A percentile compares a stretch with the other conserved stretches of the same genome.
phyloP scores from a whole-genome alignment of 2,113 vertebrate genomes.

The Isichthys henryi region DNA sequence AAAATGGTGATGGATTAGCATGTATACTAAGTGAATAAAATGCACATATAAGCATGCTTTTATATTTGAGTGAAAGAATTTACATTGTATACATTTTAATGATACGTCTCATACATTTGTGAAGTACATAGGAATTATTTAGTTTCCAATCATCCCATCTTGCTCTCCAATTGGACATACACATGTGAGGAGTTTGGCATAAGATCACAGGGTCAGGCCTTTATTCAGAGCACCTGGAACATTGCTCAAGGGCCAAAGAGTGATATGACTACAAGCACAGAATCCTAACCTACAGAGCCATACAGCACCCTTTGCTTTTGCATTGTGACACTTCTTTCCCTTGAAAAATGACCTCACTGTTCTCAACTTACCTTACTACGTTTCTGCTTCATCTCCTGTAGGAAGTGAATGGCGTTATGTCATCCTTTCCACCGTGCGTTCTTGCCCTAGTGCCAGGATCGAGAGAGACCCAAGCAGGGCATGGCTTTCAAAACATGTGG shows the following conservation, averaged over 20 bases:
- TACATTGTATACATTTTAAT: background rate
- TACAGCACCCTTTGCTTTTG: background rate
- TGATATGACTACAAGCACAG: background rate
- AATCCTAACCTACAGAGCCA: background rate
- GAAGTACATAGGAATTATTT: background rate
- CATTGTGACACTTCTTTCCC: background rate
- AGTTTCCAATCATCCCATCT: background rate
- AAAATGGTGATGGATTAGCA: background rate
- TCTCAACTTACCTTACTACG: background rate
- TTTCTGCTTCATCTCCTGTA: conserved; percentile 36
- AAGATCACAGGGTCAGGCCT: background rate
- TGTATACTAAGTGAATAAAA: background rate
- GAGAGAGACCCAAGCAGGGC: conserved; percentile 46
- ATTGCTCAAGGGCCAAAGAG: background rate
- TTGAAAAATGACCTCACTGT: background rate
- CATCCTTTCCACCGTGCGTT: conserved; percentile 76
- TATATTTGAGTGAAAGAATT: background rate
- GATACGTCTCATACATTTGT: background rate
- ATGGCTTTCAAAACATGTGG: conserved; percentile 71
- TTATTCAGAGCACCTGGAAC: background rate
- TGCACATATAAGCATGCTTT: background rate
- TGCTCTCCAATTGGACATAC: background rate
- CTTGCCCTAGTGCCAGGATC: conserved; percentile 51
- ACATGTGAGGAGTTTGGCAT: background rate
- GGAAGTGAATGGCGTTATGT: conserved; percentile 87